Percentiles rank a stretch among this genome's conserved stretches.
Conservation (phyloP, 2,113 vertebrate genomes). For the Falcunculus frontatus region DNA sequence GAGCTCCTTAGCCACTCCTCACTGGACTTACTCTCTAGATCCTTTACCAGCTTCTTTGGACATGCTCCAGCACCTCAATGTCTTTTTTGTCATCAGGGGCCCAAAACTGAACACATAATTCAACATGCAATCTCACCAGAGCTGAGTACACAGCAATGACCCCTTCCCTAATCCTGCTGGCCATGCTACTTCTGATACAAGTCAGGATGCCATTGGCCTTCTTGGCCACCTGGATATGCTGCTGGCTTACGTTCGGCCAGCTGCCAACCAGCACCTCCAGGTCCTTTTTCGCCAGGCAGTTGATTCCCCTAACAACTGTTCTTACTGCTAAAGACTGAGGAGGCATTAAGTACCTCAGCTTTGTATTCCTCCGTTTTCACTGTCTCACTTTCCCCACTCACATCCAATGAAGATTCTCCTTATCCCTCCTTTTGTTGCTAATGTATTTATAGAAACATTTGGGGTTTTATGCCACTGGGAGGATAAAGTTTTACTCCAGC, state of each 20-base stretch:
- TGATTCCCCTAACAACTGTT: not conserved
- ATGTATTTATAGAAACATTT: not conserved
- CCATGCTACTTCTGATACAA: not conserved
- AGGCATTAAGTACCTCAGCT: not conserved
- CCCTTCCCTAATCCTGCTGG: not conserved
- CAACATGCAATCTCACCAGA: not conserved
- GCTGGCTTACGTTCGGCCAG: accelerated
- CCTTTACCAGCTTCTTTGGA: not conserved
- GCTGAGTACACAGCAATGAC: not conserved
- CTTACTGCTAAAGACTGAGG: not conserved
- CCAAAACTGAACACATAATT: not conserved
- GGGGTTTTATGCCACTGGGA: not conserved
- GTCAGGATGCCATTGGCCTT: not conserved
- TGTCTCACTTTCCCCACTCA: accelerated
- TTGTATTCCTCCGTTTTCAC: not conserved
- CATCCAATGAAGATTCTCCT: not conserved
- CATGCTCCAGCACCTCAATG: not conserved
- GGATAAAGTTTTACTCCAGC: not conserved
- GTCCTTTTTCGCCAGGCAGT: not conserved
- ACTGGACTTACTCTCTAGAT: not conserved
- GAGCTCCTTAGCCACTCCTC: not conserved
- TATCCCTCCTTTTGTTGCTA: not conserved
- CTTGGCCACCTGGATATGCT: not conserved
- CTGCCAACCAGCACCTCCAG: too few species aligned
- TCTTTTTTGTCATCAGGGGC: not conserved